Evolutionary conservation across 2,888 invertebrate genomes (phyloP).

Genomic region (Rhyacophila evoluta): DNA sequence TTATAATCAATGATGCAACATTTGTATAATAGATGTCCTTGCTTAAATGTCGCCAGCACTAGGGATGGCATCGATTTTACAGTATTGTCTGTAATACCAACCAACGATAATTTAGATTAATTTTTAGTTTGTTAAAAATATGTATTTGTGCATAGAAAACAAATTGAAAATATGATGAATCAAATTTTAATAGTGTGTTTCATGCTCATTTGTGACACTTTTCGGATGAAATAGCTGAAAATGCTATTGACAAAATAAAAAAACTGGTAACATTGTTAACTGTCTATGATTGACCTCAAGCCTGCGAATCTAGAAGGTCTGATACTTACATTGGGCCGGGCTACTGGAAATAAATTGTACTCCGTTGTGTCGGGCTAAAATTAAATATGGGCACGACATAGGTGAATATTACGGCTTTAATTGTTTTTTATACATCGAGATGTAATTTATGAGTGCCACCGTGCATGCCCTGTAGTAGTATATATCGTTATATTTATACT

Average conservation of each 20-base stretch:
- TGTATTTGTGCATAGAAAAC: too few relatives aligned
- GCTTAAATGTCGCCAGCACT: constrained; percentile 37
- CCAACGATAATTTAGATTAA: background rate
- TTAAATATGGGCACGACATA: constrained; percentile 71
- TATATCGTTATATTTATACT: constrained; percentile 46
- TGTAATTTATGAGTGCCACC: constrained; percentile 25
- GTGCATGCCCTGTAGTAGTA: constrained; percentile 37
- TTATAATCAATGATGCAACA: background rate
- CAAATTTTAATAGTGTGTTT: too few relatives aligned
- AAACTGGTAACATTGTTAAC: constrained; percentile 63
- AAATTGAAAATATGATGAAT: too few relatives aligned
- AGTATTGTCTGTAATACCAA: constrained; percentile 45
- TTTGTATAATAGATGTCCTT: constrained; percentile 21
- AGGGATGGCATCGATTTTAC: constrained; percentile 49
- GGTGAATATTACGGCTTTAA: constrained; percentile 64
- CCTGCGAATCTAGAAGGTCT: constrained; percentile 59
- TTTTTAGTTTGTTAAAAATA: background rate
- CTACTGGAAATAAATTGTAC: constrained; percentile 55
- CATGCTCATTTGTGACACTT: background rate
- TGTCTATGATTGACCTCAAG: constrained; percentile 72
- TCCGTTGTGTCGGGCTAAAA: constrained; percentile 66
- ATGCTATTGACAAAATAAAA: background rate
- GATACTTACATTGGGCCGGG: constrained; percentile 62
- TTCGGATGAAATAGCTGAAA: background rate
- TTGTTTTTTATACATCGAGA: constrained; percentile 42